Evolutionary conservation across 1,140 invertebrate species (phyloP).

Genomic region (Nilaparvata lugens): DNA sequence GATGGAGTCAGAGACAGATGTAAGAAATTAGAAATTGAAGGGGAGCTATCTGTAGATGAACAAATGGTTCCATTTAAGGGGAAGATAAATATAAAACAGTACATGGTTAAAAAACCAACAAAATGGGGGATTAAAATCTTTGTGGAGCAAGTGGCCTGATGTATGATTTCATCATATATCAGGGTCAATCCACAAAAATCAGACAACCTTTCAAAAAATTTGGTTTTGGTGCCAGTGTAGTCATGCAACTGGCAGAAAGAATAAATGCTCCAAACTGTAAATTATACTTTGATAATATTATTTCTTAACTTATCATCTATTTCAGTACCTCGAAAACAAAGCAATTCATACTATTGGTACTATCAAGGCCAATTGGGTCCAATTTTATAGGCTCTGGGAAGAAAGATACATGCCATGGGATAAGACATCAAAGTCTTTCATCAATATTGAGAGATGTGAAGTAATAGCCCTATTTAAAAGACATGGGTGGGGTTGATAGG

Average conservation of each 20-base stretch:
- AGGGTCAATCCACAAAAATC: slow-evolving; percentile 5
- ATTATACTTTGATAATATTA: slow-evolving; percentile 18
- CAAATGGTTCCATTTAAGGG: slow-evolving; percentile 14
- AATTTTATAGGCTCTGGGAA: slow-evolving; percentile 11
- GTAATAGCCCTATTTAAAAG: slow-evolving; percentile 34
- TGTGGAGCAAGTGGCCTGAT: slow-evolving; percentile 14
- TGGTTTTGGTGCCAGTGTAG: slow-evolving; percentile 2
- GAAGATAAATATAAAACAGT: not conserved
- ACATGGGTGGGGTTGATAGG: slow-evolving; percentile 36
- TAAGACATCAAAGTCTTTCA: slow-evolving; percentile 29
- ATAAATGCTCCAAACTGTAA: not conserved
- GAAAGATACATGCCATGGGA: slow-evolving; percentile 2
- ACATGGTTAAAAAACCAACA: slow-evolving; percentile 6
- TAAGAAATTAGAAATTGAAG: not conserved
- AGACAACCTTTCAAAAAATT: slow-evolving; percentile 5
- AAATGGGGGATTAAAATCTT: slow-evolving; percentile 17
- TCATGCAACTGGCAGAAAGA: slow-evolving; percentile 12
- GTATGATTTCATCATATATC: slow-evolving; percentile 16
- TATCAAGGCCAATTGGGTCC: not conserved
- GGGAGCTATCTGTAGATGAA: slow-evolving; percentile 10
- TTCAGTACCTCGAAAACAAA: slow-evolving; percentile 8
- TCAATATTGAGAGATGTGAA: slow-evolving; percentile 30
- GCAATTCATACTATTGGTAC: slow-evolving; percentile 16
- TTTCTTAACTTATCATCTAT: not conserved
- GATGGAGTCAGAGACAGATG: not conserved